phyloP scores from a whole-genome alignment of 2,113 vertebrate species.

The Archocentrus centrarchus region DNA sequence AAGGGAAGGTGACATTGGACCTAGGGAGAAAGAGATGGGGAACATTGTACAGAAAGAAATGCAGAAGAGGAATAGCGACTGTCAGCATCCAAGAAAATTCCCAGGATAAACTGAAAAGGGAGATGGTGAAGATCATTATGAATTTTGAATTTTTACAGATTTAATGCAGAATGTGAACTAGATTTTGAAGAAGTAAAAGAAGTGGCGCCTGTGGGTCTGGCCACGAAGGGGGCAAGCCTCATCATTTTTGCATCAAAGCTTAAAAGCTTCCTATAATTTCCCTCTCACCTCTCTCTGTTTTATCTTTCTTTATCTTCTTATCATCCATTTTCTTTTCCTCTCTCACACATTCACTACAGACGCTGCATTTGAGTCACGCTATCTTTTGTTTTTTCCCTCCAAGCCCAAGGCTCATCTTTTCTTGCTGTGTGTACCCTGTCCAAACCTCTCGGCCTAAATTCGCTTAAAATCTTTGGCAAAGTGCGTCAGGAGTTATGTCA shows the following conservation, averaged over 20 bases:
- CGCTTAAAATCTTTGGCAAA: conserved; percentile 48
- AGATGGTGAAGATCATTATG: conserved; percentile 7
- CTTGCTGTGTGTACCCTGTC: conserved; percentile 42
- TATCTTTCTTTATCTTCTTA: conserved; percentile 9
- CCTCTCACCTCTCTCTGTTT: background rate
- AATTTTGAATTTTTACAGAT: conserved; percentile 53
- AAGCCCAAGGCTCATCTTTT: conserved; percentile 29
- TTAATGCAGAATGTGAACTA: conserved; percentile 42
- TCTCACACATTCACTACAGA: background rate
- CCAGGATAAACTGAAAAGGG: background rate
- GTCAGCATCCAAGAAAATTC: conserved; percentile 1
- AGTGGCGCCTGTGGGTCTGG: conserved; percentile 31
- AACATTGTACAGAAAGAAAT: conserved; percentile 7
- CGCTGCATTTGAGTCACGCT: conserved; percentile 1
- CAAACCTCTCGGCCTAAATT: conserved; percentile 54
- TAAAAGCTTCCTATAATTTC: conserved; percentile 28
- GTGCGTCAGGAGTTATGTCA: conserved; percentile 38
- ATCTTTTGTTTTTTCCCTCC: conserved; percentile 1
- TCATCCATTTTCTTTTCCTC: conserved; percentile 5
- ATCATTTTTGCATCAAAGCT: conserved; percentile 35
- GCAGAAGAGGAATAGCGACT: background rate
- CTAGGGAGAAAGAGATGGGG: background rate
- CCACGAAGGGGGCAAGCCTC: conserved; percentile 21
- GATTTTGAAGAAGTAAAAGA: conserved; percentile 38
- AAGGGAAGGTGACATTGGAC: conserved; percentile 37